phyloP scores from a whole-genome alignment of 2,888 invertebrate species.

The Willowsia nigromaculata region DNA sequence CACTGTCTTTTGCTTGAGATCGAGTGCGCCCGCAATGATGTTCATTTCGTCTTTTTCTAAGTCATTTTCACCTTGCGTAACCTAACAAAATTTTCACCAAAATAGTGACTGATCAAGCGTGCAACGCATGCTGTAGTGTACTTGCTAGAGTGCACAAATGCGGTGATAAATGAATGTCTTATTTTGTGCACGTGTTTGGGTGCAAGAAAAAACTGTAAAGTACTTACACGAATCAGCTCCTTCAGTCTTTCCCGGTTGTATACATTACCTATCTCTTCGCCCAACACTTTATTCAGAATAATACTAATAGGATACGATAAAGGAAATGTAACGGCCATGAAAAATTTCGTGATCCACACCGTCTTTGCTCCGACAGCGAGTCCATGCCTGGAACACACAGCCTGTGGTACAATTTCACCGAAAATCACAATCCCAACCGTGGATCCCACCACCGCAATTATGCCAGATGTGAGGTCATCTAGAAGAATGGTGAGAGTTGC shows the following conservation, averaged over 20 bases:
- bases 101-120: constrained; percentile 30
- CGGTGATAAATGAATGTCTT: too few species aligned
- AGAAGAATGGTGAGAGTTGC: constrained; percentile 97
- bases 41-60: constrained; percentile 82
- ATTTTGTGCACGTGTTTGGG: too few species aligned
- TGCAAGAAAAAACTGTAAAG: neutral
- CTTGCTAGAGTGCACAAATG: too few species aligned
- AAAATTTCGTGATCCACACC: constrained; percentile 93
- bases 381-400: constrained; percentile 96
- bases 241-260: constrained; percentile 97
- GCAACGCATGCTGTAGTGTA: constrained; percentile 20
- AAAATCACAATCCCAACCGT: constrained; percentile 96
- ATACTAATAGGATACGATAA: constrained; percentile 95
- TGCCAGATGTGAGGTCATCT: constrained; percentile 97
- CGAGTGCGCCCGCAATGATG: constrained; percentile 84
- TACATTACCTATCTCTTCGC: constrained; percentile 98
- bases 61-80: constrained; percentile 80
- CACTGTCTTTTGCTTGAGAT: constrained; percentile 83
- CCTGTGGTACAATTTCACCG: constrained; percentile 97
- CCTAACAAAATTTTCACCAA: constrained; percentile 74
- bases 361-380: constrained; percentile 97
- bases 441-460: constrained; percentile 88
- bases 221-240: constrained; percentile 92
- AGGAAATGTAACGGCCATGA: constrained; percentile 96
- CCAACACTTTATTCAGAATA: constrained; percentile 91